A percentile compares a stretch with the other conserved stretches of the same genome.
Evolutionary conservation across 2,888 invertebrate species (phyloP).

Genomic region (Clostera curtula): DNA sequence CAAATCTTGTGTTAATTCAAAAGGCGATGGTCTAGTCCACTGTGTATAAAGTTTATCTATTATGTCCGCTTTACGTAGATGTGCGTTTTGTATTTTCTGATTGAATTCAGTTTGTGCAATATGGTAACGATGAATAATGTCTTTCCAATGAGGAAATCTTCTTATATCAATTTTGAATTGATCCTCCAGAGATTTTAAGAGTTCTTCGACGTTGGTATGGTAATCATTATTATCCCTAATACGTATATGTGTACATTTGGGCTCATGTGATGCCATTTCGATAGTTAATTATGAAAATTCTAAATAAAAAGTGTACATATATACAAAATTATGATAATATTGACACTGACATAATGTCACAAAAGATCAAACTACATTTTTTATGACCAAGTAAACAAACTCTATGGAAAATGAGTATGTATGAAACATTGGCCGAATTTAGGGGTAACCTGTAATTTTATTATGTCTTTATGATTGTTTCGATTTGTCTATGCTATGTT

Average conservation of each 20-base stretch:
- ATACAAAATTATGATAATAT: too few relatives aligned
- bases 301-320: too few relatives aligned
- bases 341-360: too few relatives aligned
- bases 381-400: too few relatives aligned
- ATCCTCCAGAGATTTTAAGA: slow-evolving; percentile 41
- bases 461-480: too few relatives aligned
- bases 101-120: slow-evolving; percentile 31
- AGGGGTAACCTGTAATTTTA: too few relatives aligned
- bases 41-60: slow-evolving; percentile 45
- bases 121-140: slow-evolving; percentile 38
- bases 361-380: too few relatives aligned
- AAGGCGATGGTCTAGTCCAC: slow-evolving; percentile 42
- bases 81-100: slow-evolving; percentile 35
- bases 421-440: too few relatives aligned
- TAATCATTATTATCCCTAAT: slow-evolving; percentile 33
- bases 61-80: slow-evolving; percentile 39
- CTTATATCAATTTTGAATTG: slow-evolving; percentile 43
- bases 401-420: too few relatives aligned
- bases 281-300: too few relatives aligned
- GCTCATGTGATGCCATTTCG: too few relatives aligned
- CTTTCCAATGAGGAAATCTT: slow-evolving; percentile 44
- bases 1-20: slow-evolving; percentile 40
- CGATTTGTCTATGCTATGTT: too few relatives aligned
- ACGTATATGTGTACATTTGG: slow-evolving; percentile 39
- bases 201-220: slow-evolving; percentile 33